phyloP scores from a whole-genome alignment of 1,140 invertebrate species.

The Propsilocerus akamusi region DNA sequence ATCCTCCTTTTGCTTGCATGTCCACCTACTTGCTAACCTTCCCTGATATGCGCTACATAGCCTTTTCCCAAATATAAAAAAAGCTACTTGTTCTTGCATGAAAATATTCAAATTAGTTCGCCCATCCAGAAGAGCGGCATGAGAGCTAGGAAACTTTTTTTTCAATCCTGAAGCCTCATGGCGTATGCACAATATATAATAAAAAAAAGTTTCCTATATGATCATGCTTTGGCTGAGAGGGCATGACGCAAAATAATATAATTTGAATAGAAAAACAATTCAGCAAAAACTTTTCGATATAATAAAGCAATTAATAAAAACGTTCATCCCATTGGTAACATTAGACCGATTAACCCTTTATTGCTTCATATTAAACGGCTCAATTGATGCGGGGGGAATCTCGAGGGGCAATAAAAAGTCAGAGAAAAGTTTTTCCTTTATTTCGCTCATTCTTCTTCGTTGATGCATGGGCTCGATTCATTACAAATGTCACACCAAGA shows the following conservation, averaged over 20 bases:
- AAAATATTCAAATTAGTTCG: too few species aligned
- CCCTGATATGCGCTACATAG: too few species aligned
- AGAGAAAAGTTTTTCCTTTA: background rate
- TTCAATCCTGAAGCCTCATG: background rate
- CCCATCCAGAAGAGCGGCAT: too few species aligned
- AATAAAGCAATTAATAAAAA: background rate
- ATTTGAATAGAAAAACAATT: background rate
- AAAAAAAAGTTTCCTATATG: too few species aligned
- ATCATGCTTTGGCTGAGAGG: background rate
- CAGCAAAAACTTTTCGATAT: background rate
- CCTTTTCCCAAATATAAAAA: too few species aligned
- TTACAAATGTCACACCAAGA: background rate
- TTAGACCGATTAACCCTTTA: background rate
- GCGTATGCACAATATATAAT: too few species aligned
- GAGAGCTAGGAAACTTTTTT: background rate
- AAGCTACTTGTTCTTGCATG: too few species aligned
- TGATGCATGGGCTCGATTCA: background rate
- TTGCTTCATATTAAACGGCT: background rate
- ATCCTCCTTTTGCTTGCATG: too few species aligned
- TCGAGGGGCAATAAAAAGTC: too few species aligned
- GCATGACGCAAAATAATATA: background rate
- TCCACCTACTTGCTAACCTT: too few species aligned
- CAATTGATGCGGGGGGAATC: background rate
- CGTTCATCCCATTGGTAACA: background rate
- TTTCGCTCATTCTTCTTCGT: background rate